These are phyloP conservation scores for Chrosomus eos DNA, from an alignment of 2,797 vertebrate genomes.

Conservation along the genomic window DNA sequence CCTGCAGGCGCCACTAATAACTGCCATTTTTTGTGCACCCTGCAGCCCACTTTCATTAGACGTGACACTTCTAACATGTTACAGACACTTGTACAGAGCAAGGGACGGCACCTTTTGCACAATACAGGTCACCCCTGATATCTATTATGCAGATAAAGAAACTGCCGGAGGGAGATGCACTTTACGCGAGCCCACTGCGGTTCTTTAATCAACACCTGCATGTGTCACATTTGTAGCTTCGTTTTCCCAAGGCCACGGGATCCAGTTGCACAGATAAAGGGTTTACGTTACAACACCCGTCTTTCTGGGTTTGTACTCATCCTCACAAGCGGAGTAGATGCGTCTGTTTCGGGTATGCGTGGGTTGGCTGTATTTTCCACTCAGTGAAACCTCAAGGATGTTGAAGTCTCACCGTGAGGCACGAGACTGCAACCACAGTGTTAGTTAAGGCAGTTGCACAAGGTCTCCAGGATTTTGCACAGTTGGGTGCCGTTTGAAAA, in stretches of 20 bases:
- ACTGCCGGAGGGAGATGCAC: not conserved
- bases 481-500: not conserved
- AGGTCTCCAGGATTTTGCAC: conserved; percentile 25
- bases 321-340: conserved; percentile 3
- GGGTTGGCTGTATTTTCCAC: conserved; percentile 63
- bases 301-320: conserved; percentile 20
- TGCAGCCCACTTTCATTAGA: conserved; percentile 47
- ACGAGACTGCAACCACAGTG: conserved; percentile 41
- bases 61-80: conserved; percentile 23
- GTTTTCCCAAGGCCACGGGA: conserved; percentile 45
- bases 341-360: conserved; percentile 55
- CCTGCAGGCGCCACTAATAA: conserved; percentile 7
- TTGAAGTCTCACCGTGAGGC: conserved; percentile 40
- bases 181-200: not conserved
- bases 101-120: conserved; percentile 47
- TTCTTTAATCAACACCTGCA: conserved; percentile 12
- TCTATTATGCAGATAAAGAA: conserved; percentile 35
- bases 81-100: conserved; percentile 26
- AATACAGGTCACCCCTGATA: conserved; percentile 29
- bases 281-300: conserved; percentile 43
- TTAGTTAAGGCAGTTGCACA: conserved; percentile 25
- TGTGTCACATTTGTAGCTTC: conserved; percentile 17
- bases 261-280: conserved; percentile 50
- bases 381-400: conserved; percentile 59
- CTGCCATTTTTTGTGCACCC: not conserved